These are phyloP conservation scores for Nephotettix cincticeps DNA, from an alignment of 1,140 invertebrate genomes.

Conservation along the genomic window DNA sequence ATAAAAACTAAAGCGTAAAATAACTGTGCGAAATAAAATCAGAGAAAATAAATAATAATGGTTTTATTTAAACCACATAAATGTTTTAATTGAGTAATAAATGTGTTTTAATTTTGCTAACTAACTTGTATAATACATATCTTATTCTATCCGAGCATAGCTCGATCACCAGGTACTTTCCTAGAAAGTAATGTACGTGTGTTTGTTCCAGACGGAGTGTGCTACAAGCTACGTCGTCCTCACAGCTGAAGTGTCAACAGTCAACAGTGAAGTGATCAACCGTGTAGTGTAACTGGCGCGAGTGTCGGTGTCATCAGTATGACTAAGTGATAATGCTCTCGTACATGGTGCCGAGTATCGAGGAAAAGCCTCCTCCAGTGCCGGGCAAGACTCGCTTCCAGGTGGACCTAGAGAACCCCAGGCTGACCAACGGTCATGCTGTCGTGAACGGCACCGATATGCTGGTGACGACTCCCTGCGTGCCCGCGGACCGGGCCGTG, in stretches of 20 bases:
- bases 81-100: too few relatives aligned
- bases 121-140: too few relatives aligned
- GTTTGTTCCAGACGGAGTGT: too few relatives aligned
- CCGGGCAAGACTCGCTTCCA: conserved; percentile 53
- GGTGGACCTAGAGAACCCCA: conserved; percentile 40
- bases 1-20: too few relatives aligned
- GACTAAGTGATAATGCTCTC: conserved; percentile 54
- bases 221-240: too few relatives aligned
- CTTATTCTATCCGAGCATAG: too few relatives aligned
- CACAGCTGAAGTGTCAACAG: neutral
- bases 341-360: conserved; percentile 63
- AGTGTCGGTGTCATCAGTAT: neutral
- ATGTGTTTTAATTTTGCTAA: too few relatives aligned
- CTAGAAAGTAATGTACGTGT: too few relatives aligned
- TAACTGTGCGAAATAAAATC: too few relatives aligned
- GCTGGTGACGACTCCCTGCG: conserved; percentile 12
- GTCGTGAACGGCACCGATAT: conserved; percentile 27
- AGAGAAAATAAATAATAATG: too few relatives aligned
- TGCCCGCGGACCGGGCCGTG: conserved; percentile 4
- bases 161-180: too few relatives aligned
- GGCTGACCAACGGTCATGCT: conserved; percentile 25
- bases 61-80: too few relatives aligned
- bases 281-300: neutral
- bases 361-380: conserved; percentile 59
- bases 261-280: neutral